Evolutionary conservation across 2,113 vertebrate species (phyloP), one percentile per base, ranked within the genome.

Genomic region (Hippoglossus stenolepis): DNA sequence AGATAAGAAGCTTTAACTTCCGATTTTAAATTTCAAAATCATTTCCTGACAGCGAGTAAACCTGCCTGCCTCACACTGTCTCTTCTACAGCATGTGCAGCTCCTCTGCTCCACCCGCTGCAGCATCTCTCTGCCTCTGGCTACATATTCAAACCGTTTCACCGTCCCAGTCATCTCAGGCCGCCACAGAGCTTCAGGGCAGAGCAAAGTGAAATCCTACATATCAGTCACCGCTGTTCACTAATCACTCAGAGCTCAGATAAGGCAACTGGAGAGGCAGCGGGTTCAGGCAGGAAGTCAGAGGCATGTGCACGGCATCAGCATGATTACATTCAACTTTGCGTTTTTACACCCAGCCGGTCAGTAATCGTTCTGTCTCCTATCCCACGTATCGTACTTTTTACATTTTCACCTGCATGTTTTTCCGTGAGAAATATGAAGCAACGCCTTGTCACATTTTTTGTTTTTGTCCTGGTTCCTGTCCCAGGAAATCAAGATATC

Each of bases 181-280:
- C 76, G 62, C 84, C 68, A 21, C 78, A 61, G 45, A 70, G 68
- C 77, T 81, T 86, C 85, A 75, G 40, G 26, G 3, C 51, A 28
- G 1, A 72, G 68, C 73, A 38, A 7, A 65, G 35, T 80, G 78
- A 84, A 67, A 86, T 49, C 77, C 77, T 62, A 47, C 66, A 83
- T 56, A 87, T 86, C 81, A 79, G 62, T 89, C 88, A 86, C 65
- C 75, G 87, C 83, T 78, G 24, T 51, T 85, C 45, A 60, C 40
- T 35, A 69, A 74, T 72, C 28, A 70, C 0, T 1, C 28, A 80
- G 26, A n/a, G 71, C 53, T 77, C 38, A 2, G 8, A 31, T 54
- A 8, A 17, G 17, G 21, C 20, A 21, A 62, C 17, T 20, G 21
- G 21, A 18, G 70, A 54, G 66, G 5, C 11, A 18, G 57, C 60